phyloP scores from a whole-genome alignment of 1,140 invertebrate species.

The Sarcophaga peregrina region DNA sequence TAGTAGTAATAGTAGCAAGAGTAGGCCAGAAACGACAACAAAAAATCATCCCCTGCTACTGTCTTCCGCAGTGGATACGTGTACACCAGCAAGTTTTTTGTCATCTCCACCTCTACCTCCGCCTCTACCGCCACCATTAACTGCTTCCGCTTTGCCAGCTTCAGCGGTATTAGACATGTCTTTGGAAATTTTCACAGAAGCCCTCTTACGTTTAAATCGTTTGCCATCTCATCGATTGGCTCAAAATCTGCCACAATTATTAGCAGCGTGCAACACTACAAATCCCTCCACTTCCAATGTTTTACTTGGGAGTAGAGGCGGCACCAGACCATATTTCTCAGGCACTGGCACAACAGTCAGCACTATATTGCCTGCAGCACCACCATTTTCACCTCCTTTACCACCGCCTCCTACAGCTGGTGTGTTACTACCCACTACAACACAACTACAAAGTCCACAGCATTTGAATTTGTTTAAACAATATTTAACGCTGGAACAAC shows the following conservation, averaged over 20 bases:
- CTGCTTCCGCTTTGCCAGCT: background rate
- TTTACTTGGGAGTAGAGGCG: too few relatives aligned
- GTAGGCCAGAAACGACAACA: background rate
- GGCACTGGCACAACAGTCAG: too few relatives aligned
- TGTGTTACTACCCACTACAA: background rate
- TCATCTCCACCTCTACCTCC: background rate
- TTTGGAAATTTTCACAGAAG: slow-evolving; percentile 13
- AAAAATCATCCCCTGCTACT: background rate
- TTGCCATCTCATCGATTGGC: background rate
- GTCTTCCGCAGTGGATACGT: background rate
- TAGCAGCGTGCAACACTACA: too few relatives aligned
- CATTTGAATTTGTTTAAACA: background rate
- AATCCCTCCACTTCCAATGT: too few relatives aligned
- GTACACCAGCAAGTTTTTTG: background rate
- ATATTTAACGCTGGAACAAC: background rate
- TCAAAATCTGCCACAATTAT: too few relatives aligned
- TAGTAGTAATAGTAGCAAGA: background rate
- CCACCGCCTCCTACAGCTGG: background rate
- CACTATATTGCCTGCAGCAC: background rate
- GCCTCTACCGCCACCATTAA: background rate
- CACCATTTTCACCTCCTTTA: background rate
- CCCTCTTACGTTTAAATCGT: slow-evolving; percentile 18
- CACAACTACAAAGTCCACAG: background rate
- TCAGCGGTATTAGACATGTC: background rate
- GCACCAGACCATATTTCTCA: too few relatives aligned